Evolutionary conservation across 1,140 invertebrate species (phyloP).

Genomic region (Bilobella aurantiaca): DNA sequence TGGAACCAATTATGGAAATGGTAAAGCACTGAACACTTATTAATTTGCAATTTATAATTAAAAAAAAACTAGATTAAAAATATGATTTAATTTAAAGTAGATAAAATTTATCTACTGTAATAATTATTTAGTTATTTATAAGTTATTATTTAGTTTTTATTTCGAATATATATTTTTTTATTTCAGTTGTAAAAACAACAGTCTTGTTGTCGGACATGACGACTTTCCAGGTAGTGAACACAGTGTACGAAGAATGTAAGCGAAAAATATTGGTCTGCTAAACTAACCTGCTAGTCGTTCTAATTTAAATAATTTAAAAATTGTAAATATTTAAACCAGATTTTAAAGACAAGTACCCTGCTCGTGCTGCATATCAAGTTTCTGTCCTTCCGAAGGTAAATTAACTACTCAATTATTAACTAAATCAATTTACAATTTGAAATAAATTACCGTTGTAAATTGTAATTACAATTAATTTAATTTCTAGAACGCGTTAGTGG

Average conservation of each 20-base stretch:
- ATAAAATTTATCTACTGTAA: too few relatives aligned
- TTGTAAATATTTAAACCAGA: conserved; percentile 11
- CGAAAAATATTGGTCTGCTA: too few relatives aligned
- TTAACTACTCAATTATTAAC: not conserved
- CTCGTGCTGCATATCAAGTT: conserved; percentile 29
- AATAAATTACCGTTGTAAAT: not conserved
- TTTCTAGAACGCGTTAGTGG: conserved; percentile 23
- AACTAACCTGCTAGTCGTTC: too few relatives aligned
- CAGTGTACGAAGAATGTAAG: conserved; percentile 28
- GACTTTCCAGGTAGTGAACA: conserved; percentile 21
- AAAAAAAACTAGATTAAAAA: too few relatives aligned
- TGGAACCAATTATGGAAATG: conserved; percentile 20
- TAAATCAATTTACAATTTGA: too few relatives aligned
- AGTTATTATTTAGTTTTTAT: too few relatives aligned
- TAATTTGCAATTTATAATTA: too few relatives aligned
- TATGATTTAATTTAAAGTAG: too few relatives aligned
- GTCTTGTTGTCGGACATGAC: conserved; percentile 24
- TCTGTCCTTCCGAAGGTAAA: conserved; percentile 21
- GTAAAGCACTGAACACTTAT: too few relatives aligned
- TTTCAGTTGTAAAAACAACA: conserved; percentile 25
- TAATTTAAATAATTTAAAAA: too few relatives aligned
- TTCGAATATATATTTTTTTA: conserved; percentile 1
- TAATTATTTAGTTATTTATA: too few relatives aligned
- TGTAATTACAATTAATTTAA: not conserved
- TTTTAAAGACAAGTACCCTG: conserved; percentile 23